phyloP scores from a whole-genome alignment of 2,888 invertebrate genomes.

The Sepioteuthis lessoniana region DNA sequence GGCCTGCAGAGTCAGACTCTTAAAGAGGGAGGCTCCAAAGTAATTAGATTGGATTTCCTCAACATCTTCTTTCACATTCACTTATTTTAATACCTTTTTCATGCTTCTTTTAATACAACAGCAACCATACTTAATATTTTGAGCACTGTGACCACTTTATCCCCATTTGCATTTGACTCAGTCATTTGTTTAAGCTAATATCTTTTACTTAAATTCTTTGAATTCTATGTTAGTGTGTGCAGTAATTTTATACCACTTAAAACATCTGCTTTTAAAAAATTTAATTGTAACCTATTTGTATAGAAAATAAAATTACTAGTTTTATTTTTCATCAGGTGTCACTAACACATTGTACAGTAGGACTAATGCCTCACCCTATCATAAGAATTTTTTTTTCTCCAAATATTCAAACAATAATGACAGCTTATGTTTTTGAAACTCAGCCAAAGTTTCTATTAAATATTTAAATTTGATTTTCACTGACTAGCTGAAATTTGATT shows the following conservation, averaged over 20 bases:
- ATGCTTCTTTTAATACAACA: slow-evolving; percentile 18
- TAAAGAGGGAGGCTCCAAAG: background rate
- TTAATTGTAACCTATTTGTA: background rate
- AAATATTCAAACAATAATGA: background rate
- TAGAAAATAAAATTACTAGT: background rate
- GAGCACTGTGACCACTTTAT: background rate
- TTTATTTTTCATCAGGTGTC: slow-evolving; percentile 18
- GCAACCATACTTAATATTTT: background rate
- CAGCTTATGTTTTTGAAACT: background rate
- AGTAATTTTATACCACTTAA: background rate
- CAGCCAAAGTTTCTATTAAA: background rate
- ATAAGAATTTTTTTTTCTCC: background rate
- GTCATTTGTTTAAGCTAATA: background rate
- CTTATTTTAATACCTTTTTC: background rate
- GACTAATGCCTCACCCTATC: background rate
- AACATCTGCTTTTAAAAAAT: slow-evolving; percentile 1
- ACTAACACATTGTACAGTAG: background rate
- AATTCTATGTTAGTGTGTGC: background rate
- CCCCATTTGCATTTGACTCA: background rate
- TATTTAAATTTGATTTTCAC: background rate
- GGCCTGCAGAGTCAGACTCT: slow-evolving; percentile 6
- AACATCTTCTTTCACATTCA: slow-evolving; percentile 14
- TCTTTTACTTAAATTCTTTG: background rate
- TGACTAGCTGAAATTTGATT: background rate
- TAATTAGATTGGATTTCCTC: background rate